These are phyloP conservation scores for Leptopterna dolabrata DNA, from an alignment of 2,888 invertebrate species.

Conservation along the genomic window DNA sequence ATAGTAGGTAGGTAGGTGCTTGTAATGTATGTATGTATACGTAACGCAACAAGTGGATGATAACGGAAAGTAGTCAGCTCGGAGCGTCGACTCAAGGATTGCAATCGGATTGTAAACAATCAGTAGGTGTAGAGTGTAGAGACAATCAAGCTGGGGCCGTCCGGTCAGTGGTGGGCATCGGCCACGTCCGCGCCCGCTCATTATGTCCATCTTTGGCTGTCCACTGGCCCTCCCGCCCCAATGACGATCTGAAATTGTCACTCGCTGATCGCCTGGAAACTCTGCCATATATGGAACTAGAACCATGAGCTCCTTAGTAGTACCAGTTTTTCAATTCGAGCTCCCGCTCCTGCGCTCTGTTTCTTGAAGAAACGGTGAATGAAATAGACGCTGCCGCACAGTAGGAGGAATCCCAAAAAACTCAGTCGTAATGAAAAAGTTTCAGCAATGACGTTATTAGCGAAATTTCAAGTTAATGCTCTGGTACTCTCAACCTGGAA, in stretches of 20 bases:
- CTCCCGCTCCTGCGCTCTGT: not conserved
- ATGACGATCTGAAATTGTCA: slow-evolving; percentile 50
- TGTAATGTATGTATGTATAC: too few relatives aligned
- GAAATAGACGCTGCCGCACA: too few relatives aligned
- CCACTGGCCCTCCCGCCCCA: slow-evolving; percentile 1
- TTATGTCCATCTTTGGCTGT: slow-evolving; percentile 45
- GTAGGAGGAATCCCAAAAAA: too few relatives aligned
- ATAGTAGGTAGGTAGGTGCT: not conserved
- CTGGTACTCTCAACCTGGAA: too few relatives aligned
- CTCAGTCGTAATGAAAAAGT: too few relatives aligned
- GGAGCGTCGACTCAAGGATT: not conserved
- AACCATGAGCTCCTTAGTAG: slow-evolving; percentile 38
- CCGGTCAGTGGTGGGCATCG: not conserved
- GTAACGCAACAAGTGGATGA: not conserved
- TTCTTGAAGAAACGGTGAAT: too few relatives aligned
- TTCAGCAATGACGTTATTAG: too few relatives aligned
- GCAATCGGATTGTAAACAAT: not conserved
- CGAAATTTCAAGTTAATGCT: too few relatives aligned
- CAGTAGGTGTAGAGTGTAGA: slow-evolving; percentile 14
- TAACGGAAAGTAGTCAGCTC: not conserved
- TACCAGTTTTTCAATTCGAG: slow-evolving; percentile 19
- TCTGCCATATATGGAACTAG: slow-evolving; percentile 16
- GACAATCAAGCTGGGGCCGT: not conserved
- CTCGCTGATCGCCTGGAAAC: slow-evolving; percentile 48
- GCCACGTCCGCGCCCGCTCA: slow-evolving; percentile 26